Base-by-base conservation (phyloP, 2,797 vertebrate genomes). In the Chrosomus eos region DNA sequence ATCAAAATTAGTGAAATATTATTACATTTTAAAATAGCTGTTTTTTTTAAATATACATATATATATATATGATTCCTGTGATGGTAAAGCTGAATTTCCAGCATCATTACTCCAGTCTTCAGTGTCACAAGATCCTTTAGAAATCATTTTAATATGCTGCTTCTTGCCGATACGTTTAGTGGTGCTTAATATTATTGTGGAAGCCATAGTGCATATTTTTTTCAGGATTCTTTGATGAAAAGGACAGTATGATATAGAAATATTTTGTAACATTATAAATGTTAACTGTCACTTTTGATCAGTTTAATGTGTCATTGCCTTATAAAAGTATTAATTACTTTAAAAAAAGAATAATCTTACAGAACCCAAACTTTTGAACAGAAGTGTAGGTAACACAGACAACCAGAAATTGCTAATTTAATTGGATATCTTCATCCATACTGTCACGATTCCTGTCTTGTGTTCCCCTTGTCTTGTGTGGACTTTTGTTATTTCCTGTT, bases 351-450 rank as follows among this genome's bases (percentile, higher is more conserved):
- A 43, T 28, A 19, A 51, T 31, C 5, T 23, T 21, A 33, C 18
- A 21, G 5, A 31, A 3, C 9, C 28, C 28, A 74, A 53, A 13
- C 19, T 51, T 74, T 33, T 51, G 23, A 55, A 75, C 33, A 31
- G 21, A 7, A 33, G 31, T 75, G 31, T 55, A 36, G 48, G 19
- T 36, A 23, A 23, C 31, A 55, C 31, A 55, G 19, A 58, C 26
- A 14, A 51, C 18, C 71, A 31, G 43, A 73, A 31, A 51, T 73
- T 28, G 43, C 9, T 16, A 31, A 18, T 23, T 58, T 76, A 16
- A 76, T 76, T 18, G n/a, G 21, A 58, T 76, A 38, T 76, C 51
- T 58, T 76, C 33, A 38, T 76, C 73, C 23, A 2, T 58, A n/a
- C n/a, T n/a, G n/a, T n/a, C n/a, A n/a, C n/a, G n/a, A n/a, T n/a